phyloP scores from a whole-genome alignment of 2,797 vertebrate genomes.

The Peromyscus attwateri region DNA sequence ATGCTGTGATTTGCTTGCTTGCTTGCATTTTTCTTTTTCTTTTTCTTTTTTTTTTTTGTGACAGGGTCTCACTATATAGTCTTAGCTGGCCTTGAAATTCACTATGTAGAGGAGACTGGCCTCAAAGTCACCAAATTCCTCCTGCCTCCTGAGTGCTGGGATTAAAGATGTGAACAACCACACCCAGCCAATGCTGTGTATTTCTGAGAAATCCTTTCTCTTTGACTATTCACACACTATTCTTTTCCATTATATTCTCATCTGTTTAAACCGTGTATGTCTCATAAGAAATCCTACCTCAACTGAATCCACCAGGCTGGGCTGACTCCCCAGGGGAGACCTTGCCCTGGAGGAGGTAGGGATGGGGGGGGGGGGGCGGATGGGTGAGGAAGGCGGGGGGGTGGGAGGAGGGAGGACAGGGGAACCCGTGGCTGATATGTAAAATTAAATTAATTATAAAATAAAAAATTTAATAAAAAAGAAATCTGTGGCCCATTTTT shows the following conservation, averaged over 20 bases:
- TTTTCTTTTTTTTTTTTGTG: not conserved
- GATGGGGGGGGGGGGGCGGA: too few species aligned
- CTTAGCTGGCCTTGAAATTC: not conserved
- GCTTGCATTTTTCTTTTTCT: constrained; percentile 1
- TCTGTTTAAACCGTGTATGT: constrained; percentile 48
- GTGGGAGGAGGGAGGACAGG: too few species aligned
- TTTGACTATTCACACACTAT: not conserved
- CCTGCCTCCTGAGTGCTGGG: not conserved
- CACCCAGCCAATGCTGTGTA: not conserved
- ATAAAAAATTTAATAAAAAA: not conserved
- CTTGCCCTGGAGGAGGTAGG: too few species aligned
- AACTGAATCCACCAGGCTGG: too few species aligned
- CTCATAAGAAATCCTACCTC: not conserved
- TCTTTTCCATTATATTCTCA: constrained; percentile 1
- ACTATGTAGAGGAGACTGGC: not conserved
- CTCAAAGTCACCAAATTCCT: not conserved
- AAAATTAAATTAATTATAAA: too few species aligned
- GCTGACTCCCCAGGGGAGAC: too few species aligned
- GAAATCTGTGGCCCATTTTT: constrained; percentile 10
- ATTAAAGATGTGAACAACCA: not conserved
- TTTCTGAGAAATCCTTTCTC: not conserved
- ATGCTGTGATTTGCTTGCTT: not conserved
- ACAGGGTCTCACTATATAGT: not conserved
- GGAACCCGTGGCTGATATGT: too few species aligned
- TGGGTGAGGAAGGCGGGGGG: too few species aligned